Conservation (phyloP, 2,113 vertebrate species). For the Puffinus mauretanicus region DNA sequence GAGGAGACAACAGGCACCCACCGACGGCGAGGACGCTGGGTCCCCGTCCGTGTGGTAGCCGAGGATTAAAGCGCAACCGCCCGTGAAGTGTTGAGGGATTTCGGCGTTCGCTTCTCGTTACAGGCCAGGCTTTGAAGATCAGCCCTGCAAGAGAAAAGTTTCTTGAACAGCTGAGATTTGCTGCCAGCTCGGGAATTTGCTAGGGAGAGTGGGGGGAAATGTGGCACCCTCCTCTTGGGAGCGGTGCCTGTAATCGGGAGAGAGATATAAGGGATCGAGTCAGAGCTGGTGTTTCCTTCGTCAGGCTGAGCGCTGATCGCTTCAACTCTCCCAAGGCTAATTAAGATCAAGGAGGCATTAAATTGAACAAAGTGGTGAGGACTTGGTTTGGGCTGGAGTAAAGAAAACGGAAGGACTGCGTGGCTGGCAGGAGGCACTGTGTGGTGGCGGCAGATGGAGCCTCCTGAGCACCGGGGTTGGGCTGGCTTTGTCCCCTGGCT, state of each 20-base stretch:
- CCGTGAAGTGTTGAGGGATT: not conserved
- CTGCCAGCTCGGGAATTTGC: not conserved
- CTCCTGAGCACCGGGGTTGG: fast-evolving
- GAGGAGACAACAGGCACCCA: not conserved
- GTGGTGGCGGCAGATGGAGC: not conserved
- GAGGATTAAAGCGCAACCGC: not conserved
- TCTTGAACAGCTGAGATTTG: not conserved
- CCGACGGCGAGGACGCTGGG: fast-evolving
- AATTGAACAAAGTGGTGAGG: not conserved
- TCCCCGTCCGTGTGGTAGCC: not conserved
- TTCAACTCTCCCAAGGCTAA: not conserved
- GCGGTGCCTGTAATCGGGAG: not conserved
- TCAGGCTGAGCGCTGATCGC: not conserved
- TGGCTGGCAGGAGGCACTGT: not conserved
- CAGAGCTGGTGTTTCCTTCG: not conserved
- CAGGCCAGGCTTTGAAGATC: not conserved
- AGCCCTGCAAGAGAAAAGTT: too few species aligned
- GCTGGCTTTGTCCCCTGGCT: not conserved
- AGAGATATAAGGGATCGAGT: not conserved
- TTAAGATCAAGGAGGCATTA: not conserved
- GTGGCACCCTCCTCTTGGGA: not conserved
- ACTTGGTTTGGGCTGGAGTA: not conserved
- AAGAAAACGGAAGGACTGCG: not conserved
- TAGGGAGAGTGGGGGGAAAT: not conserved
- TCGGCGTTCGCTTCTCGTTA: not conserved